Conservation (phyloP, 2,113 vertebrate species). For the Tapirus terrestris region DNA sequence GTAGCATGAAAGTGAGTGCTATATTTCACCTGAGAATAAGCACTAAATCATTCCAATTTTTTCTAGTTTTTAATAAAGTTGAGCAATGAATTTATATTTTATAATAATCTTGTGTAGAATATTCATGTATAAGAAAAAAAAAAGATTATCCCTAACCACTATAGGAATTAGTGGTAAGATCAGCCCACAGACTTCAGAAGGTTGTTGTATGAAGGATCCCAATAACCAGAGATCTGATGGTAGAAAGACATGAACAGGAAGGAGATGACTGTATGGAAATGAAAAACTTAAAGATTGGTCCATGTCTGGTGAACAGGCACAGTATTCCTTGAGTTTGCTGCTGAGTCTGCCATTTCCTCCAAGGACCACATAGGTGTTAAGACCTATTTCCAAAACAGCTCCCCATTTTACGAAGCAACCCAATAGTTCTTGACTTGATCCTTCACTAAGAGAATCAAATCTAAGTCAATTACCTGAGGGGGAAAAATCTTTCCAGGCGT, state of each 20-base stretch:
- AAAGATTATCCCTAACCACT: background rate
- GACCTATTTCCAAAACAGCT: slow-evolving; percentile 35
- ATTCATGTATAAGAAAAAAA: background rate
- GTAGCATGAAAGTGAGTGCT: background rate
- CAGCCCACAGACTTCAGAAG: background rate
- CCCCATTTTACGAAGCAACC: slow-evolving; percentile 22
- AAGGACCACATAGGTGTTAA: background rate
- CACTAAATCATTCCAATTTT: background rate
- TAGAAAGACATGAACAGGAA: background rate
- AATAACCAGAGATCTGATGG: background rate
- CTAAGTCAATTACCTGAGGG: background rate
- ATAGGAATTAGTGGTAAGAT: background rate
- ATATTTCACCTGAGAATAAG: slow-evolving; percentile 36
- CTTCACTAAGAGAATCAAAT: slow-evolving; percentile 12
- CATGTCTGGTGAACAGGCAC: background rate
- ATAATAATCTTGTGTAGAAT: background rate
- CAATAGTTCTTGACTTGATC: background rate
- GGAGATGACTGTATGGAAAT: background rate
- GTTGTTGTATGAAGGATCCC: background rate
- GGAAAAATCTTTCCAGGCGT: background rate
- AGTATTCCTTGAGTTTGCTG: slow-evolving; percentile 2
- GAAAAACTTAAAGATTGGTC: background rate
- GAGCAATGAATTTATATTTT: background rate
- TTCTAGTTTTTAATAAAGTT: slow-evolving; percentile 29
- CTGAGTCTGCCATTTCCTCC: background rate